phyloP scores from a whole-genome alignment of 2,113 vertebrate genomes.

The Heteronetta atricapilla region DNA sequence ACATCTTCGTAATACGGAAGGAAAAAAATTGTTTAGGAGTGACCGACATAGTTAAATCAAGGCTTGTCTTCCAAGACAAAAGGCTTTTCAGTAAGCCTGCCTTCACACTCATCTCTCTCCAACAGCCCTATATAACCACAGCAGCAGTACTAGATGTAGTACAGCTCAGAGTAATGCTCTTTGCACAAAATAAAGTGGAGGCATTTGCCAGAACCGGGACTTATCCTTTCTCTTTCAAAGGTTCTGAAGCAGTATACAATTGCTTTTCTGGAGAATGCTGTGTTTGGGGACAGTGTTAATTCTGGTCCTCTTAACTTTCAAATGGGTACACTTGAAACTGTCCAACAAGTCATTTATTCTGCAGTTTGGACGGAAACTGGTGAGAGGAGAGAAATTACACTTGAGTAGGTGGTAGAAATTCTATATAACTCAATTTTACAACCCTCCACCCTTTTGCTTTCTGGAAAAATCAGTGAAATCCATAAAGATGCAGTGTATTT shows the following conservation, averaged over 20 bases:
- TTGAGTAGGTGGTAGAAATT: neutral
- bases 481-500: neutral
- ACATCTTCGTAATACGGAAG: neutral
- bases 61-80: neutral
- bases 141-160: no score
- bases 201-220: neutral
- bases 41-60: neutral
- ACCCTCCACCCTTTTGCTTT: neutral
- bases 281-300: neutral
- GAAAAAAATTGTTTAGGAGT: neutral
- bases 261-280: neutral
- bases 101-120: neutral
- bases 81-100: neutral
- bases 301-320: neutral
- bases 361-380: neutral
- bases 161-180: fast-evolving
- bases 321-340: neutral
- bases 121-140: neutral
- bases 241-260: neutral
- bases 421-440: neutral
- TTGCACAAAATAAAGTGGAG: neutral
- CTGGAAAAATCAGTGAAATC: neutral
- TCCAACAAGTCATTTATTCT: neutral
- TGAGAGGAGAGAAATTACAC: neutral
- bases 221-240: neutral